A percentile compares a stretch with the other conserved stretches of the same genome.
Evolutionary conservation across 2,888 invertebrate genomes (phyloP).

Genomic region (Aleiodes alternator): DNA sequence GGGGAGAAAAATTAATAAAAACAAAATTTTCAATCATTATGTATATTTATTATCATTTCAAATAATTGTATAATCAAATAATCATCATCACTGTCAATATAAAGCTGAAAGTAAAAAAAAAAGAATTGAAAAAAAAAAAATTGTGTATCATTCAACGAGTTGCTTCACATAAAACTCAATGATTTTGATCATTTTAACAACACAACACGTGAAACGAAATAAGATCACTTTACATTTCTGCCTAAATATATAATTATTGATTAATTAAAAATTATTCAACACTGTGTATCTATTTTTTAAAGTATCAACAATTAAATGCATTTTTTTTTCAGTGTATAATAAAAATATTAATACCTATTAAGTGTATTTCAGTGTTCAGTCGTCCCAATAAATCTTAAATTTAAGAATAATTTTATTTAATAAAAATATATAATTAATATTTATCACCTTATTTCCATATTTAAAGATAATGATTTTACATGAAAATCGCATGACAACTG

Average conservation of each 20-base stretch:
- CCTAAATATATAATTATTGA: too few species aligned
- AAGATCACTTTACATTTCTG: not conserved
- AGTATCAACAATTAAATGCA: constrained; percentile 24
- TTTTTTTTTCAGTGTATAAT: not conserved
- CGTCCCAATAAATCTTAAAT: constrained; percentile 1
- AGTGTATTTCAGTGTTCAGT: constrained; percentile 18
- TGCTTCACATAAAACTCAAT: constrained; percentile 21
- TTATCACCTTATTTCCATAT: not conserved
- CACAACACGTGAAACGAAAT: constrained; percentile 18
- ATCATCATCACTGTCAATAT: constrained; percentile 61
- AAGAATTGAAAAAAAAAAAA: constrained; percentile 69
- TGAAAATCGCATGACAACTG: too few species aligned
- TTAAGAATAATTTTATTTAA: not conserved
- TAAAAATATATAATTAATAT: constrained; percentile 16
- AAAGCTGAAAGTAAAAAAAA: constrained; percentile 6
- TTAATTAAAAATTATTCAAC: not conserved
- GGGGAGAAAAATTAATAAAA: too few species aligned
- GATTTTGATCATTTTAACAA: constrained; percentile 3
- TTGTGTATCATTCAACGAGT: constrained; percentile 64
- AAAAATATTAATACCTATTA: constrained; percentile 16
- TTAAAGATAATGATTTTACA: not conserved
- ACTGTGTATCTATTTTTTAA: not conserved
- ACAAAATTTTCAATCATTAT: too few species aligned
- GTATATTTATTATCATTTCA: not conserved
- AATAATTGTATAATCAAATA: constrained; percentile 56